Evolutionary conservation across 2,888 invertebrate genomes (phyloP).

Genomic region (Drosophila seclusa): DNA sequence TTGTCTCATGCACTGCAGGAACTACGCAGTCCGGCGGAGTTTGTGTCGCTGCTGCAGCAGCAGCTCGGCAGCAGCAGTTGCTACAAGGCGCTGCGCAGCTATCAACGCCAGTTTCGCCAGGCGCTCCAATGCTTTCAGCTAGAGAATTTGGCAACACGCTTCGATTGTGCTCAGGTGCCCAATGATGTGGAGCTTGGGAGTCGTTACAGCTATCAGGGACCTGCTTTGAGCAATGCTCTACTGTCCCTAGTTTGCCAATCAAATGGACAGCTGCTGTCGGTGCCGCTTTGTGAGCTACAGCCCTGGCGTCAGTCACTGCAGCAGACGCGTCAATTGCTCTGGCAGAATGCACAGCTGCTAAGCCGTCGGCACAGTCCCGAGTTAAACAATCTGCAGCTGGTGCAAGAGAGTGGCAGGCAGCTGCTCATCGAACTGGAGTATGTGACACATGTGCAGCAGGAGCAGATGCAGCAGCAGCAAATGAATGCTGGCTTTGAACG

Average conservation of each 20-base stretch:
- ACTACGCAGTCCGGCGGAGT: slow-evolving; percentile 29
- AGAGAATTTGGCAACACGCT: slow-evolving; percentile 71
- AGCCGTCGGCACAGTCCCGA: slow-evolving; percentile 45
- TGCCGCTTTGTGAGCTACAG: slow-evolving; percentile 80
- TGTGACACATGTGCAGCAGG: slow-evolving; percentile 40
- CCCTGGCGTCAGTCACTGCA: slow-evolving; percentile 78
- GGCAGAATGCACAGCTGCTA: slow-evolving; percentile 85
- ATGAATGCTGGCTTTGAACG: slow-evolving; percentile 38
- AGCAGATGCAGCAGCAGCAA: slow-evolving; percentile 14
- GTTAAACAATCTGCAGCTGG: slow-evolving; percentile 47
- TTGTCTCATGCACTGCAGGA: slow-evolving; percentile 33
- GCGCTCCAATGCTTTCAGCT: slow-evolving; percentile 68
- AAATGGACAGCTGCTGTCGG: slow-evolving; percentile 77
- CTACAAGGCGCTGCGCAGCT: slow-evolving; percentile 78
- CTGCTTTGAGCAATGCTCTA: slow-evolving; percentile 71
- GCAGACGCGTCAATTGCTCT: slow-evolving; percentile 86
- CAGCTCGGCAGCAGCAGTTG: slow-evolving; percentile 58
- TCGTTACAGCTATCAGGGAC: slow-evolving; percentile 76
- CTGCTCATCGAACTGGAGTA: slow-evolving; percentile 78
- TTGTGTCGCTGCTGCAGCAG: slow-evolving; percentile 49
- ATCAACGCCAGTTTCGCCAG: slow-evolving; percentile 60
- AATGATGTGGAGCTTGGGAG: slow-evolving; percentile 62
- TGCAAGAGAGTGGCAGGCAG: slow-evolving; percentile 62
- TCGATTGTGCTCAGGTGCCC: slow-evolving; percentile 52
- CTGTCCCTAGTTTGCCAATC: slow-evolving; percentile 70